Percentiles rank a stretch among this genome's conserved stretches.
Evolutionary conservation across 2,113 vertebrate genomes (phyloP).

Genomic region (Meriones unguiculatus): DNA sequence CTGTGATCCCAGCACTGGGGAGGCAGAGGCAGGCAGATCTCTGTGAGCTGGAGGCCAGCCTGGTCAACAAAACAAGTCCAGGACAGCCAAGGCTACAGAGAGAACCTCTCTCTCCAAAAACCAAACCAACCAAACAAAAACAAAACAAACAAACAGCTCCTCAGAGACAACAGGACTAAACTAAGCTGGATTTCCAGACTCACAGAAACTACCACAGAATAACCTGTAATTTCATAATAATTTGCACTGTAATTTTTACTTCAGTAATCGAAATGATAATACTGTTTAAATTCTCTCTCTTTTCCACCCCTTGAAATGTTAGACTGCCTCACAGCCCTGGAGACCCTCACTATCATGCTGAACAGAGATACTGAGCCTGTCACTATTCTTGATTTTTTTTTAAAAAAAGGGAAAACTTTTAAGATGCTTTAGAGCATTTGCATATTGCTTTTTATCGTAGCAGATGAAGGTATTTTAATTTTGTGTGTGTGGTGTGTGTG

Average conservation of each 20-base stretch:
- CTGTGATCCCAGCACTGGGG: no score
- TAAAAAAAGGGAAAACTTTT: not conserved
- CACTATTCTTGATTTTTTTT: not conserved
- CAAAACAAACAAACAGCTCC: no score
- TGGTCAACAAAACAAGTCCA: no score
- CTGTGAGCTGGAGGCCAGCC: no score
- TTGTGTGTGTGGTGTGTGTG: no score
- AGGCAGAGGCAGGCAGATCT: no score
- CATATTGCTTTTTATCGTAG: not conserved
- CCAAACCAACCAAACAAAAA: no score
- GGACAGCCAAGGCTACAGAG: no score
- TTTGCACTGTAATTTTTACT: slow-evolving; percentile 4
- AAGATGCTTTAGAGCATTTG: not conserved
- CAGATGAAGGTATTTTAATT: not conserved
- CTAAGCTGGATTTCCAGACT: not conserved
- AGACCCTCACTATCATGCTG: not conserved
- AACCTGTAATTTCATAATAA: not conserved
- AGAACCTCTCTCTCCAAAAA: no score
- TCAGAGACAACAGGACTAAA: not conserved
- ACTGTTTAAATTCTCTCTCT: not conserved
- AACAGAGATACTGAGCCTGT: not conserved
- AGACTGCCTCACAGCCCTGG: not conserved
- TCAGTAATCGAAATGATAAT: not conserved
- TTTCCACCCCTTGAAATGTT: not conserved
- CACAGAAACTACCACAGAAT: not conserved